Base-by-base conservation (phyloP, 2,888 invertebrate genomes). In the Xanthorhoe designata region DNA sequence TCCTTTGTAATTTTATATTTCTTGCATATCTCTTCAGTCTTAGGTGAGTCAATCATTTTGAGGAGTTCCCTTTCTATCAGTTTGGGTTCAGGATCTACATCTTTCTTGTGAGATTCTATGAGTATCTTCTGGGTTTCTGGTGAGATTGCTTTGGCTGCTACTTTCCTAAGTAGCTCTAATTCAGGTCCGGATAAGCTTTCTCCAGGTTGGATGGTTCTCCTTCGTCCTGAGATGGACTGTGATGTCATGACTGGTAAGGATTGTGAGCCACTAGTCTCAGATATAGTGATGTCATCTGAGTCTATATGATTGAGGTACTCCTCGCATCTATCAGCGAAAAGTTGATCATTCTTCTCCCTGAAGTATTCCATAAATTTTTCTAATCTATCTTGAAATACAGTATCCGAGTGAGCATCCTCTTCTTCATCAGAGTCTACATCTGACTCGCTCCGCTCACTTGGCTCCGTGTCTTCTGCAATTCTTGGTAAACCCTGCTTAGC, bases 351-450 rank as follows among this genome's bases (percentile, higher is more conserved):
- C 81, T 95, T 96, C 50, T 93, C 90, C 76, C 95, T 94, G 79
- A 97, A 96, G 77, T 95, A 95, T 64, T 95, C 95, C 95, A 97
- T 96, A 57, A 95, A 94, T 69, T 95, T 94, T 69, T 96, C 96
- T 17, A 97, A 88, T 82, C 96, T 96, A 70, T 97, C 96, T 68
- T 95, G 92, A 71, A 97, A 94, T 70, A 96, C 95, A 66, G 92
- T 92, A 52, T 96, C 95, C 69, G 95, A 94, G 77, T 96, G 95
- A 74, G 92, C 92, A 60, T 91, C 92, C 73, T 85, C 82, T 66
- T 94, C 94, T 24, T 94, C 95, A 80, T 95, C 95, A 19, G 94
- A 94, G 69, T 96, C 95, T 67, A 94, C 95, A 77, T 94, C 94
- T 8, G 94, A 94, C 66, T 95, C 95, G 79, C 95, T 94, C 1